Evolutionary conservation across 2,888 invertebrate species (phyloP), one percentile per base, ranked within the genome.

Genomic region (Drosophila antonietae): DNA sequence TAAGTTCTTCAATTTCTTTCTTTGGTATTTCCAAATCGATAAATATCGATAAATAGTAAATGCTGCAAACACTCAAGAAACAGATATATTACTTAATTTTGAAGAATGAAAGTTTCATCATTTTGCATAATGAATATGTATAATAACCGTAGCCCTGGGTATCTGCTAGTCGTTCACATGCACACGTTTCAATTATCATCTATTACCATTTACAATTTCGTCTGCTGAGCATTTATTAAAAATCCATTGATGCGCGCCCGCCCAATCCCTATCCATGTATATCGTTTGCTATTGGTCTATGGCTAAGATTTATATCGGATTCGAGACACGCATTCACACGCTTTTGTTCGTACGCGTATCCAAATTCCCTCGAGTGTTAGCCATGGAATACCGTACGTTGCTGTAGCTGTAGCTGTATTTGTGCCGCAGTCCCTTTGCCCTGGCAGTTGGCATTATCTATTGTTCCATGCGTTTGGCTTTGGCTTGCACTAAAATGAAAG

Each of bases 291-390:
- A 41, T 59, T 59, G 59, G 59, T 39, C 51, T 61, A 28, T 52
- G 65, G 70, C 56, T 56, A 59, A 84, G 88, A 84, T 87, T 80
- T 82, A 87, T 88, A 83, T 81, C 80, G 72, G 55, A 88, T 82
- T 78, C 83, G 64, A 75, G 81, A 67, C 87, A 85, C 86, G 85
- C 88, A 85, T 86, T 80, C 85, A 83, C 86, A 85, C 83, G 89
- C 84, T 75, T 81, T 82, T 81, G 58, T 46, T 58, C 72, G 65
- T 58, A 69, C 69, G 82, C 89, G 85, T 83, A 87, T 83, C 89
- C 85, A 85, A 87, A 89, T 85, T 87, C 87, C 89, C 87, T 73
- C 66, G 68, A 73, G 86, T 80, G 69, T 67, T 44, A 51, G 10
- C 63, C 39, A 58, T 68, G 61, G 60, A 20, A 59, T 69, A 55